Evolutionary conservation across 2,797 vertebrate genomes (phyloP).

Genomic region (Lutjanus argentimaculatus): DNA sequence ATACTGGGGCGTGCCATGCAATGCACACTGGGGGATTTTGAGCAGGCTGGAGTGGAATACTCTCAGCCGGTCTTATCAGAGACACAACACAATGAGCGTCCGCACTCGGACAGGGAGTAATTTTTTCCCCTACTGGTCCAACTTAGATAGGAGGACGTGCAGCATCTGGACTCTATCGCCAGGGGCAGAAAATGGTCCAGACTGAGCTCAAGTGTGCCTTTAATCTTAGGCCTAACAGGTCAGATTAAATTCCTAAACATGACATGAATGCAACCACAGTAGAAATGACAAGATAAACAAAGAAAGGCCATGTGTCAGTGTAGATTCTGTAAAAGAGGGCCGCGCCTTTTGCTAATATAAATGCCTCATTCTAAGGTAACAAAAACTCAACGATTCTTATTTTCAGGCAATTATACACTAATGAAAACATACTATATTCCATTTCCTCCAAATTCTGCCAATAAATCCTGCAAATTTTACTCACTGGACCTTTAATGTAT

Average conservation of each 20-base stretch:
- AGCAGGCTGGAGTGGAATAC: conserved; percentile 54
- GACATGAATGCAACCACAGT: conserved; percentile 37
- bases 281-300: conserved; percentile 33
- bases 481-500: background rate
- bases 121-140: conserved; percentile 37
- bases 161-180: conserved; percentile 70
- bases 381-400: no score
- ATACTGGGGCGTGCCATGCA: conserved; percentile 49
- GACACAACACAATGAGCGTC: conserved; percentile 47
- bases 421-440: no score
- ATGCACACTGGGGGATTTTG: conserved; percentile 28
- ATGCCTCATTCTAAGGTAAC: no score
- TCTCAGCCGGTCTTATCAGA: conserved; percentile 63
- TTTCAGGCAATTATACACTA: no score
- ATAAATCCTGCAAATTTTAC: no score
- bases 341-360: no score
- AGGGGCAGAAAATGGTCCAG: conserved; percentile 37
- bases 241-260: conserved; percentile 48
- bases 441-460: no score
- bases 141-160: conserved; percentile 45
- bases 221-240: conserved; percentile 46
- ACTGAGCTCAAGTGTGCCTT: conserved; percentile 42
- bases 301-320: no score
- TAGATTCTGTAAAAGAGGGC: no score
- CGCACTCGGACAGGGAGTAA: conserved; percentile 12